A percentile compares a stretch with the other conserved stretches of the same genome.
Conservation (phyloP, 2,113 vertebrate species). For the Chrysemys picta region DNA sequence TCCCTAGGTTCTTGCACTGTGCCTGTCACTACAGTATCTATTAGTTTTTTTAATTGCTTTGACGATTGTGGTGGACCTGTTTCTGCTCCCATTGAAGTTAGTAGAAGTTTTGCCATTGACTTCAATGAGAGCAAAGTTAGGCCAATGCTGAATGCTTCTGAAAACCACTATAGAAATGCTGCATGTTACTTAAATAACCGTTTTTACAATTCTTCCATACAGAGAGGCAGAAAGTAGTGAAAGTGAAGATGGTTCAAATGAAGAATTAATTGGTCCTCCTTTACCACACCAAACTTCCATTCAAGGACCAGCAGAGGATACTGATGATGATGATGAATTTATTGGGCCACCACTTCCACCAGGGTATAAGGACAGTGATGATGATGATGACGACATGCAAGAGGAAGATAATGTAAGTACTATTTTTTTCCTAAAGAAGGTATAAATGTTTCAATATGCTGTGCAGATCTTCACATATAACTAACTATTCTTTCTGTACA, state of each 20-base stretch:
- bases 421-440: neutral
- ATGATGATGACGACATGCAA: conserved; percentile 60
- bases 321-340: conserved; percentile 75
- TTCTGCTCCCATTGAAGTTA: neutral
- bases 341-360: conserved; percentile 86
- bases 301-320: conserved; percentile 23
- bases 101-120: accelerated
- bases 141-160: neutral
- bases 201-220: neutral
- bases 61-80: neutral
- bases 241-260: conserved; percentile 76
- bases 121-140: neutral
- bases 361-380: conserved; percentile 78
- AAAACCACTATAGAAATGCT: neutral
- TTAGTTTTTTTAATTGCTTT: neutral
- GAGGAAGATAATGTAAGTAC: conserved; percentile 87
- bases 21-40: neutral
- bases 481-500: neutral
- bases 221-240: conserved; percentile 59
- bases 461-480: neutral
- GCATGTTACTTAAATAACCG: neutral
- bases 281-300: conserved; percentile 64
- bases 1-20: neutral
- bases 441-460: neutral
- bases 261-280: conserved; percentile 83